Evolutionary conservation across 2,888 invertebrate species (phyloP).

Genomic region (Apotomis capreana): DNA sequence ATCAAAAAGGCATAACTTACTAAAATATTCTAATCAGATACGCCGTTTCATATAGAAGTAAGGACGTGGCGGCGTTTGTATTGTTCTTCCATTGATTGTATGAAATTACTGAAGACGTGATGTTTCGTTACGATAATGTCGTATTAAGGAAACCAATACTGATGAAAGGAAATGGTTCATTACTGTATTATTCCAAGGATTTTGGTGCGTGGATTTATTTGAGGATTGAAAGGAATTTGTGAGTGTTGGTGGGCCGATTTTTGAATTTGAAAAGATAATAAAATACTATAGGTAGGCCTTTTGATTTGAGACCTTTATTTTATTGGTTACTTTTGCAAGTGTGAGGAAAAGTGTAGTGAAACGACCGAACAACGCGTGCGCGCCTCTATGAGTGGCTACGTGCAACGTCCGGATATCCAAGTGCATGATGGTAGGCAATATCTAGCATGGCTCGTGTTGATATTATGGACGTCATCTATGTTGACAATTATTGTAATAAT

Average conservation of each 20-base stretch:
- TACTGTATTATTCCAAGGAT: not conserved
- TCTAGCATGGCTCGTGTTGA: no score
- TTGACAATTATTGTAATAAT: no score
- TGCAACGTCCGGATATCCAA: no score
- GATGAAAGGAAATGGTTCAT: conserved; percentile 25
- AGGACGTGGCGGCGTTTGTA: conserved; percentile 42
- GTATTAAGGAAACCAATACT: conserved; percentile 25
- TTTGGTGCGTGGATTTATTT: conserved; percentile 3
- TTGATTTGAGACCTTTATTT: no score
- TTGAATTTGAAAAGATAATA: not conserved
- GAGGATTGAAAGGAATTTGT: conserved; percentile 12
- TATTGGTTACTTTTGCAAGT: no score
- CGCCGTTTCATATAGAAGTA: conserved; percentile 6
- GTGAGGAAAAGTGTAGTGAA: no score
- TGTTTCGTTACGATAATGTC: conserved; percentile 26
- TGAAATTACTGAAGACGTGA: conserved; percentile 42
- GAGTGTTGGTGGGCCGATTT: not conserved
- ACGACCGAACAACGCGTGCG: no score
- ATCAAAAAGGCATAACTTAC: not conserved
- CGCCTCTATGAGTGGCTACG: no score
- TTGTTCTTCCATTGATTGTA: conserved; percentile 46
- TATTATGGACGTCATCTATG: no score
- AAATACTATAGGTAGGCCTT: no score
- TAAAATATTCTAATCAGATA: not conserved
- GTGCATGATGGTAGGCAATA: no score